phyloP scores from a whole-genome alignment of 2,113 vertebrate genomes.

The Calyptomena viridis region DNA sequence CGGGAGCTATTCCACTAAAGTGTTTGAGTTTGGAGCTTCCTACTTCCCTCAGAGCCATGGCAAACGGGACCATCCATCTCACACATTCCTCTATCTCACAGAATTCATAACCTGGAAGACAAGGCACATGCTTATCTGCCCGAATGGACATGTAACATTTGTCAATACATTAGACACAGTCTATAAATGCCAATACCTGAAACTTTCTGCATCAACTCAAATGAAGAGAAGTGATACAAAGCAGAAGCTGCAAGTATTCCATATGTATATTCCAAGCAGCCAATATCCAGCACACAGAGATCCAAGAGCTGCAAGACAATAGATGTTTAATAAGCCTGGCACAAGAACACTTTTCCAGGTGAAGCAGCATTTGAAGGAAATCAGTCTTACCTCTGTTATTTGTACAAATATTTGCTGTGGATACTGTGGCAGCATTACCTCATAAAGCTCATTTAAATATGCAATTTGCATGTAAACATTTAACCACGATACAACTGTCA shows the following conservation, averaged over 20 bases:
- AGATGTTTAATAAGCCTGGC: not conserved
- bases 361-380: not conserved
- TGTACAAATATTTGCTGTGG: slow-evolving; percentile 91
- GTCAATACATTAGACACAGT: not conserved
- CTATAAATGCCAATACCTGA: slow-evolving; percentile 78
- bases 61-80: slow-evolving; percentile 94
- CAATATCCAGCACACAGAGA: slow-evolving; percentile 88
- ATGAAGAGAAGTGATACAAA: slow-evolving; percentile 93
- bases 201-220: slow-evolving; percentile 89
- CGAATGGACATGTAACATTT: not conserved
- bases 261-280: slow-evolving; percentile 87
- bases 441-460: slow-evolving; percentile 79
- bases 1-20: slow-evolving; percentile 81
- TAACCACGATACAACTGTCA: slow-evolving; percentile 93
- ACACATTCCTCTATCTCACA: slow-evolving; percentile 88
- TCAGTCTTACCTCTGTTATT: slow-evolving; percentile 84
- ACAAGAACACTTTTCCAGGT: not conserved
- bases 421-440: slow-evolving; percentile 86
- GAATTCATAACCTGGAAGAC: slow-evolving; percentile 82
- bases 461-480: slow-evolving; percentile 98
- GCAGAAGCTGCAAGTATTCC: slow-evolving; percentile 91
- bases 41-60: slow-evolving; percentile 84
- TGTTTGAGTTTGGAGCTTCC: slow-evolving; percentile 83
- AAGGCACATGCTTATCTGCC: not conserved
- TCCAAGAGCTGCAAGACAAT: slow-evolving; percentile 82